These are phyloP conservation scores for Esox masquinongy DNA, from an alignment of 2,797 vertebrate species.

Conservation along the genomic window DNA sequence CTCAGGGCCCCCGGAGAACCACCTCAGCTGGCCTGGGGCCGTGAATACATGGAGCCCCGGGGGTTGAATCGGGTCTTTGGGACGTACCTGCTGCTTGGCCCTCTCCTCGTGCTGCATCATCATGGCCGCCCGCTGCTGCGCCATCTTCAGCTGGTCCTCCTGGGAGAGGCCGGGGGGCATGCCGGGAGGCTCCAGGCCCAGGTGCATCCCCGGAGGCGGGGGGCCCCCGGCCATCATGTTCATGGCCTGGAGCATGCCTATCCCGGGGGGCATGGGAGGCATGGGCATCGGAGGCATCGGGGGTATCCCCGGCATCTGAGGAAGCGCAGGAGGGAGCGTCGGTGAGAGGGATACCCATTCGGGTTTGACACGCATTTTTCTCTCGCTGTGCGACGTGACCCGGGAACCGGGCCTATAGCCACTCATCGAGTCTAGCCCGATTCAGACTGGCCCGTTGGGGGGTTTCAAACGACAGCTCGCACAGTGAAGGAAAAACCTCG, in stretches of 20 bases:
- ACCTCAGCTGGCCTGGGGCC: neutral
- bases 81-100: conserved; percentile 71
- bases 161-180: conserved; percentile 78
- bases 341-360: neutral
- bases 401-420: neutral
- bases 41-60: too few relatives aligned
- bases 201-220: conserved; percentile 50
- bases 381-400: neutral
- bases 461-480: neutral
- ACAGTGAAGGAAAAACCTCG: neutral
- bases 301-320: conserved; percentile 71
- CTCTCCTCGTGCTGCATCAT: conserved; percentile 85
- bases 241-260: conserved; percentile 79
- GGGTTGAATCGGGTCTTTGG: neutral
- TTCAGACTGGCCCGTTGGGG: too few relatives aligned
- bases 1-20: too few relatives aligned
- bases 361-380: neutral
- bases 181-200: conserved; percentile 79
- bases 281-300: conserved; percentile 81
- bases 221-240: conserved; percentile 52
- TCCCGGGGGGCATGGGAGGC: conserved; percentile 71
- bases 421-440: too few relatives aligned
- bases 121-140: conserved; percentile 84
- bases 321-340: neutral
- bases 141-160: conserved; percentile 86